Conservation (phyloP, 2,888 invertebrate species). For the Protonemura montana region DNA sequence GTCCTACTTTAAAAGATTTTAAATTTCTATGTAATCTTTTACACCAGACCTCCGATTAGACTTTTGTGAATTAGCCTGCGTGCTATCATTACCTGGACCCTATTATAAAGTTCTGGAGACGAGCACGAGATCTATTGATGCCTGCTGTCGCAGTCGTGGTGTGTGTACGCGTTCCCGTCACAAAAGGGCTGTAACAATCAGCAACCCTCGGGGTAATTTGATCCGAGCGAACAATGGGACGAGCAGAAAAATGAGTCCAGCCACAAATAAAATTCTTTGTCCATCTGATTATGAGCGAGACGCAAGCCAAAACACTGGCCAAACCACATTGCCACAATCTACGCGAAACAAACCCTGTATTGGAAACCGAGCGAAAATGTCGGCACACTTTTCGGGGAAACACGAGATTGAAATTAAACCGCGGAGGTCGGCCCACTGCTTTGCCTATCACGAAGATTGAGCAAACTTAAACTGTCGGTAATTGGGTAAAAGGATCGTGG, state of each 20-base stretch:
- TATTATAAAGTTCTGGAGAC: background rate
- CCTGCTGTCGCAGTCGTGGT: background rate
- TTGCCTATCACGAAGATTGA: background rate
- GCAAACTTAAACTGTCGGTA: background rate
- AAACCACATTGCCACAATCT: background rate
- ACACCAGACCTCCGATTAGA: background rate
- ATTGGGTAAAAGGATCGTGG: constrained; percentile 7
- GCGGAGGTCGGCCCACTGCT: background rate
- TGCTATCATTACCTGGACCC: background rate
- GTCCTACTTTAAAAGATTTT: background rate
- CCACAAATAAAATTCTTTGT: background rate
- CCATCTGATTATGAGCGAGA: background rate
- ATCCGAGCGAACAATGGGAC: background rate
- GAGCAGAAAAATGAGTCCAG: background rate
- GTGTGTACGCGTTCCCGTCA: background rate
- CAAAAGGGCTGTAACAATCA: background rate
- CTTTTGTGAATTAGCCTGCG: background rate
- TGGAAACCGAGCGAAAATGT: background rate
- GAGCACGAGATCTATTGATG: background rate
- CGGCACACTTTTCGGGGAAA: background rate
- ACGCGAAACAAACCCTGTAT: background rate
- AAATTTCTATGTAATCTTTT: background rate
- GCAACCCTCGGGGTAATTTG: background rate
- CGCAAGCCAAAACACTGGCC: background rate
- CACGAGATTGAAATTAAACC: background rate